phyloP scores from a whole-genome alignment of 2,113 vertebrate species.

The Rhinoptilus africanus region DNA sequence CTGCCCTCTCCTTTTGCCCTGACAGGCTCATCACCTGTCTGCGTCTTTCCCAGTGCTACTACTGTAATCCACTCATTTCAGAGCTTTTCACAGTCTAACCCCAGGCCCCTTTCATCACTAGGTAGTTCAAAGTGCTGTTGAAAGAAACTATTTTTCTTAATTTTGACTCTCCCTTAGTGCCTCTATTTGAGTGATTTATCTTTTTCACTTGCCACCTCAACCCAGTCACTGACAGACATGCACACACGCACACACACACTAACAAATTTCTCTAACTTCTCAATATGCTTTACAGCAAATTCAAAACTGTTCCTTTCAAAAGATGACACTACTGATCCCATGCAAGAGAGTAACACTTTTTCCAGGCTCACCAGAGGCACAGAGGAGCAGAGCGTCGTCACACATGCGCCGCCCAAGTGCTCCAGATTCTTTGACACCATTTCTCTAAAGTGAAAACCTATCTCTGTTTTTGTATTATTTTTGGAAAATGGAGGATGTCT shows the following conservation, averaged over 20 bases:
- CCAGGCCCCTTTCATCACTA: background rate
- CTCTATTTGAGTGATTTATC: background rate
- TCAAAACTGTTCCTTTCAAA: background rate
- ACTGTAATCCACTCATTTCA: background rate
- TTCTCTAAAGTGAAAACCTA: background rate
- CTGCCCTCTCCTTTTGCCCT: background rate
- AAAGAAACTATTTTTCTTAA: background rate
- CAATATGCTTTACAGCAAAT: background rate
- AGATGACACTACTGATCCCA: background rate
- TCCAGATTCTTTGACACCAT: background rate
- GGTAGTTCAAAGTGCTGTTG: background rate
- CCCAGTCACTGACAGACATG: background rate
- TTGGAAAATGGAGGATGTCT: background rate
- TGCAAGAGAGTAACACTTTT: background rate
- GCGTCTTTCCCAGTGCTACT: background rate
- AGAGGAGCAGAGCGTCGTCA: background rate
- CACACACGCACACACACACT: background rate
- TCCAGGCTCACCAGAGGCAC: background rate
- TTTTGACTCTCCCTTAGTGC: background rate
- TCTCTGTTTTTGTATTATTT: background rate
- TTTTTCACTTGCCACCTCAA: background rate
- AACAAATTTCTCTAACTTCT: background rate
- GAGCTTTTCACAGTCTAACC: background rate
- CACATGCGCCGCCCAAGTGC: background rate
- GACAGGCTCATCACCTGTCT: background rate